Evolutionary conservation across 1,140 invertebrate species (phyloP), one percentile per base, ranked within the genome.

Genomic region (Amyelois transitella): DNA sequence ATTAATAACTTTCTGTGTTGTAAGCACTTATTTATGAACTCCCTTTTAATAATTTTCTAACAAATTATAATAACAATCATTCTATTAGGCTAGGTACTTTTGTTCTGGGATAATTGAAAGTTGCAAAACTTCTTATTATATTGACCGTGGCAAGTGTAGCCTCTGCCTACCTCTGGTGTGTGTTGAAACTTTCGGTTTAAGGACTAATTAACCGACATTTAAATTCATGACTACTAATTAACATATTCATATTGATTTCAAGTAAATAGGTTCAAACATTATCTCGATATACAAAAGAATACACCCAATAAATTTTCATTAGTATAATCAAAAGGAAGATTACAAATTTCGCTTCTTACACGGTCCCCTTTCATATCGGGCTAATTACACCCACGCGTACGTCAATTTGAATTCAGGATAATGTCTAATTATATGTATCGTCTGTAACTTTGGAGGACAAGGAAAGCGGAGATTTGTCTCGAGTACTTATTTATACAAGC

Each of bases 271-370:
- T n/a, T n/a, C n/a, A n/a, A n/a, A n/a, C n/a, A n/a, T n/a, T n/a
- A n/a, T n/a, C n/a, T n/a, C n/a, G n/a, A n/a, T n/a, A n/a, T n/a
- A 38, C 1, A 14, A 38, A 14, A 14, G 3, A 14, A 38, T 38
- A 38, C 32, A 3, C 17, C 1, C 3, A 38, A 38, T 14, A 14
- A 1, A 38, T 38, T 38, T 38, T 38, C n/a, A 38, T 38, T 1
- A 14, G n/a, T 38, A 60, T 32, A 38, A 32, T 55, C 43, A 51
- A 56, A 55, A 53, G 44, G 60, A 56, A 67, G 63, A 64, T 71
- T 64, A 51, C 45, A 43, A 52, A 69, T 62, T 51, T 43, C 51
- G 51, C 25, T 21, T 45, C 45, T 21, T 43, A 48, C 32, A 14
- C 20, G 25, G 44, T 24, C 43, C 52, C 45, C 45, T 60, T 58